phyloP scores from a whole-genome alignment of 2,113 vertebrate species.

The Falco punctatus region DNA sequence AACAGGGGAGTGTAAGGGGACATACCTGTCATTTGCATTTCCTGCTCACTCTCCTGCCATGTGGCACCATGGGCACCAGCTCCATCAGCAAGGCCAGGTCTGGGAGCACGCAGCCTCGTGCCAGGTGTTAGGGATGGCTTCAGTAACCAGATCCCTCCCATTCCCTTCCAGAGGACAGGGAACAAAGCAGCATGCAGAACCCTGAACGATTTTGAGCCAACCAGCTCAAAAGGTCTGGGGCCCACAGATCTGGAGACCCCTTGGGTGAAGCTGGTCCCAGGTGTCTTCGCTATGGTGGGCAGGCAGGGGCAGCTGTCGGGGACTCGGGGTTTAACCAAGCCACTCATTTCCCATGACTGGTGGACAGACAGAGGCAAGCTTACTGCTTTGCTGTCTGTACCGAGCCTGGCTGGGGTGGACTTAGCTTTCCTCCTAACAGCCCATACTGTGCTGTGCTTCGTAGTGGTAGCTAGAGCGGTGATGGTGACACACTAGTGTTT shows the following conservation, averaged over 20 bases:
- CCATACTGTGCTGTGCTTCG: background rate
- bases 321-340: background rate
- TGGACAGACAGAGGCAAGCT: background rate
- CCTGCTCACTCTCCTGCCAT: background rate
- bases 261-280: background rate
- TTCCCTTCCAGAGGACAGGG: background rate
- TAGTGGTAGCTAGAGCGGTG: background rate
- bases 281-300: background rate
- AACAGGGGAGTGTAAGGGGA: background rate
- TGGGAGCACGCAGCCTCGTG: background rate
- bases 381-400: background rate
- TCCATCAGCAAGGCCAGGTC: background rate
- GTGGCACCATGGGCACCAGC: background rate
- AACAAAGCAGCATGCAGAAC: background rate
- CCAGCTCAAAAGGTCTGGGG: background rate
- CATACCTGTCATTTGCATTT: background rate
- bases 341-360: background rate
- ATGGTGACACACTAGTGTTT: background rate
- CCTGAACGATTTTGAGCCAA: background rate
- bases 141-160: background rate
- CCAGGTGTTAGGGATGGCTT: background rate
- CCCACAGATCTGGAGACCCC: background rate
- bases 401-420: background rate
- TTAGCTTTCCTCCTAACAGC: background rate
- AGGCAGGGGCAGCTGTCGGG: background rate